These are phyloP conservation scores for Drosophila nigricruria DNA, from an alignment of 2,888 invertebrate species.

Conservation along the genomic window DNA sequence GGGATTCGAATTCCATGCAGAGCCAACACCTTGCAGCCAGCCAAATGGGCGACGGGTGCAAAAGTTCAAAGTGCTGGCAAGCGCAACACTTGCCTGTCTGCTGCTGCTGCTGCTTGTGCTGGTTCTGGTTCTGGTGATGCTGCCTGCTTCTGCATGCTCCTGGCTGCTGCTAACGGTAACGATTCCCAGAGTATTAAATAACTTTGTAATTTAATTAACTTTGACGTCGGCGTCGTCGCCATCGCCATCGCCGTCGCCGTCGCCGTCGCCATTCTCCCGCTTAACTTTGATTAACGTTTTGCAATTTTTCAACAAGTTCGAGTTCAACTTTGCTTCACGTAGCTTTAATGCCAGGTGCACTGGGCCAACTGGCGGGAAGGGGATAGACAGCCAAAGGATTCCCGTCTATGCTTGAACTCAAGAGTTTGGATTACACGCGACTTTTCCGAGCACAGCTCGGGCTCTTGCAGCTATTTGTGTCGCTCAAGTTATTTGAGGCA, in stretches of 20 bases:
- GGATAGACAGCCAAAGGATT: slow-evolving; percentile 36
- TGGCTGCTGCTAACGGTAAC: slow-evolving; percentile 58
- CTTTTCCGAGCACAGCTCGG: slow-evolving; percentile 44
- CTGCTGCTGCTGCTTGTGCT: slow-evolving; percentile 8
- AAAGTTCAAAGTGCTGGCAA: slow-evolving; percentile 62
- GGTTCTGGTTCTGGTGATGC: too few relatives aligned
- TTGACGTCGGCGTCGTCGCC: slow-evolving; percentile 63
- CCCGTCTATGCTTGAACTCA: slow-evolving; percentile 36
- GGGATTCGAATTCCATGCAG: slow-evolving; percentile 9
- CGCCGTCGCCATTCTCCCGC: slow-evolving; percentile 50
- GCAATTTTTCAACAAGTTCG: slow-evolving; percentile 79
- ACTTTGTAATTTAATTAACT: slow-evolving; percentile 81
- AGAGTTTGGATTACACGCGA: slow-evolving; percentile 72
- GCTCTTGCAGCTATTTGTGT: slow-evolving; percentile 37
- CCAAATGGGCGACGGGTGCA: slow-evolving; percentile 24
- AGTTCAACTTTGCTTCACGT: slow-evolving; percentile 58
- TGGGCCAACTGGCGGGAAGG: not conserved
- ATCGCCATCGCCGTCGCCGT: slow-evolving; percentile 10
- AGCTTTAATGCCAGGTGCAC: slow-evolving; percentile 34
- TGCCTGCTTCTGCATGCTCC: slow-evolving; percentile 30
- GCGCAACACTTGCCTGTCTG: slow-evolving; percentile 37
- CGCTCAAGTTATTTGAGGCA: slow-evolving; percentile 35
- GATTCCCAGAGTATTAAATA: slow-evolving; percentile 77
- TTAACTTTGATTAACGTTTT: slow-evolving; percentile 80
- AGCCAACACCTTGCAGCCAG: slow-evolving; percentile 4